phyloP scores from a whole-genome alignment of 2,113 vertebrate species.

The Nematolebias whitei region DNA sequence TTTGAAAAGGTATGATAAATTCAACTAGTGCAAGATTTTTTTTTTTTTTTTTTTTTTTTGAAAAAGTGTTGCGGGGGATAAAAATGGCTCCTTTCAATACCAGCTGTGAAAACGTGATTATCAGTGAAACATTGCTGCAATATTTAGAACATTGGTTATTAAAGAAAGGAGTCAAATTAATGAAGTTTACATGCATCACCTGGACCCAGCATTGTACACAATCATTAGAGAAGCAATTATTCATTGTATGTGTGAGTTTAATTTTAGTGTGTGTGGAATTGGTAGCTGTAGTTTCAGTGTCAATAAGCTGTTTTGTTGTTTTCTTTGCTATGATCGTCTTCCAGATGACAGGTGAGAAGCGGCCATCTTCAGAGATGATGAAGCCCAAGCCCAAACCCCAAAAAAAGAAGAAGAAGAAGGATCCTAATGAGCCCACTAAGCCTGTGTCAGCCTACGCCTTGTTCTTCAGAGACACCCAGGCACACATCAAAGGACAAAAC shows the following conservation, averaged over 20 bases:
- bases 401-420: conserved; percentile 99
- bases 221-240: conserved; percentile 27
- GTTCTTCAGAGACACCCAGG: conserved; percentile 98
- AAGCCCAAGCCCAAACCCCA: conserved; percentile 97
- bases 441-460: conserved; percentile 96
- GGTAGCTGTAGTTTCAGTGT: conserved; percentile 17
- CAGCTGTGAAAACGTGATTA: conserved; percentile 5
- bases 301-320: conserved; percentile 49
- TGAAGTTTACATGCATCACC: conserved; percentile 47
- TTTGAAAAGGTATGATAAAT: conserved; percentile 65
- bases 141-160: conserved; percentile 32
- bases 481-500: conserved; percentile 97
- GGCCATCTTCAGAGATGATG: conserved; percentile 91
- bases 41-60: too few relatives aligned
- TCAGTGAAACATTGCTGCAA: conserved; percentile 45
- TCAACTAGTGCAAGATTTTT: conserved; percentile 47
- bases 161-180: conserved; percentile 39
- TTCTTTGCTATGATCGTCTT: conserved; percentile 55
- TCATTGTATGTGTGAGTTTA: conserved; percentile 1
- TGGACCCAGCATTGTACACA: conserved; percentile 17
- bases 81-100: conserved; percentile 16
- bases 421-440: conserved; percentile 97
- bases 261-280: neutral
- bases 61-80: conserved; percentile 28
- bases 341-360: conserved; percentile 92